A percentile compares a stretch with the other conserved stretches of the same genome.
These are phyloP conservation scores for Casuarius casuarius DNA, from an alignment of 2,113 vertebrate genomes.

Conservation along the genomic window DNA sequence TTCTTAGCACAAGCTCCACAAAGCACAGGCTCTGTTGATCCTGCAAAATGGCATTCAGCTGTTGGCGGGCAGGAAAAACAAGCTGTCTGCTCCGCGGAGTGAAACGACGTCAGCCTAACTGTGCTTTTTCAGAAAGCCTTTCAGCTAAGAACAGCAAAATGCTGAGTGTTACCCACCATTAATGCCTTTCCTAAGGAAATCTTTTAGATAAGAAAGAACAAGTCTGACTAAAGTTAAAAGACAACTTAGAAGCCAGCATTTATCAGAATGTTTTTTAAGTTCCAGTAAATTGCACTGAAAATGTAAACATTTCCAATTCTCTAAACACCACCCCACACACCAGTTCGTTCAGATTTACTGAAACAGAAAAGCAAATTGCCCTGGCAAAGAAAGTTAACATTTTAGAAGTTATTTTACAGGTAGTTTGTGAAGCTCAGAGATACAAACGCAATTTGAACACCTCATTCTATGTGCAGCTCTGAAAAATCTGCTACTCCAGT, in stretches of 20 bases:
- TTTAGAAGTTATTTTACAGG: background rate
- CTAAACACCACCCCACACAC: rapidly evolving
- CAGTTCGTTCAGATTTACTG: background rate
- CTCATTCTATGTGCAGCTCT: background rate
- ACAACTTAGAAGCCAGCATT: background rate
- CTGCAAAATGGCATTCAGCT: background rate
- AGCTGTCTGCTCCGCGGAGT: background rate
- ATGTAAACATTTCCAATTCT: background rate
- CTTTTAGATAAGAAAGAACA: background rate
- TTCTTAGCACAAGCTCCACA: background rate
- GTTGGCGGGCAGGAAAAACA: background rate
- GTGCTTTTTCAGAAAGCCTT: background rate
- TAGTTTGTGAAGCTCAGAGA: background rate
- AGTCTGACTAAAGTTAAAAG: background rate
- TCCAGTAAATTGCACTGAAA: background rate
- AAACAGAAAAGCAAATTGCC: background rate
- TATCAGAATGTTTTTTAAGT: background rate
- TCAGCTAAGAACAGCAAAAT: background rate
- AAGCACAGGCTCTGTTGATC: background rate
- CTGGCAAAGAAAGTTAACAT: too few relatives aligned
- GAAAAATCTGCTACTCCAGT: background rate
- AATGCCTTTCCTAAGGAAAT: background rate
- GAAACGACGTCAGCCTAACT: background rate
- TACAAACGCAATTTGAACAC: too few relatives aligned
- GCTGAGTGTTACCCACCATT: rapidly evolving